Evolutionary conservation across 2,113 vertebrate species (phyloP).

Genomic region (Platysteira castanea): DNA sequence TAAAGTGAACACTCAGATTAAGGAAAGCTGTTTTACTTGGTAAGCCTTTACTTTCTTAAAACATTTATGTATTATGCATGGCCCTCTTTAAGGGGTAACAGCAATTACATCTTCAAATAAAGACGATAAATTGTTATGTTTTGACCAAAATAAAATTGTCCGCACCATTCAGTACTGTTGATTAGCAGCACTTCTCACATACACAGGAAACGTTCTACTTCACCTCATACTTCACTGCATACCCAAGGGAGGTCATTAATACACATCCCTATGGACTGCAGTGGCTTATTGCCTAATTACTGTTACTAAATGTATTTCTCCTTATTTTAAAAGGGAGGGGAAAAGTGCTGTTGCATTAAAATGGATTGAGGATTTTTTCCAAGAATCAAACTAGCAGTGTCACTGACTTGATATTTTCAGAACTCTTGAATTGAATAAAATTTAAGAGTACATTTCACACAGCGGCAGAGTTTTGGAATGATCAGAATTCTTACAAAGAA

Average conservation of each 20-base stretch:
- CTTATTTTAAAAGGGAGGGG: neutral
- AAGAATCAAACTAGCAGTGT: neutral
- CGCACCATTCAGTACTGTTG: neutral
- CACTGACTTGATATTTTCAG: neutral
- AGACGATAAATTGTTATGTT: neutral
- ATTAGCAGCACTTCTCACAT: neutral
- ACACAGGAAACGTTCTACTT: neutral
- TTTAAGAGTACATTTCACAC: neutral
- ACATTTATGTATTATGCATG: neutral
- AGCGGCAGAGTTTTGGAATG: neutral
- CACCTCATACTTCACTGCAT: neutral
- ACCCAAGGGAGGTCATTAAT: constrained; percentile 34
- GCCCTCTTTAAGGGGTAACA: neutral
- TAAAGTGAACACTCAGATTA: neutral
- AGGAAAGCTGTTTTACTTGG: neutral
- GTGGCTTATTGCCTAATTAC: constrained; percentile 40
- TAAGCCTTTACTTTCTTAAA: neutral
- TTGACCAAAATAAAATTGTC: neutral
- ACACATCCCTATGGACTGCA: neutral
- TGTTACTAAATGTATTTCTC: constrained; percentile 2
- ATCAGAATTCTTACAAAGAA: neutral
- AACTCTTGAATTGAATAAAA: neutral
- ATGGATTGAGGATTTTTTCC: neutral
- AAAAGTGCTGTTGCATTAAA: neutral
- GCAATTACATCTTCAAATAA: neutral